Conservation (phyloP, 1,140 invertebrate species). For the Chironomus tepperi region DNA sequence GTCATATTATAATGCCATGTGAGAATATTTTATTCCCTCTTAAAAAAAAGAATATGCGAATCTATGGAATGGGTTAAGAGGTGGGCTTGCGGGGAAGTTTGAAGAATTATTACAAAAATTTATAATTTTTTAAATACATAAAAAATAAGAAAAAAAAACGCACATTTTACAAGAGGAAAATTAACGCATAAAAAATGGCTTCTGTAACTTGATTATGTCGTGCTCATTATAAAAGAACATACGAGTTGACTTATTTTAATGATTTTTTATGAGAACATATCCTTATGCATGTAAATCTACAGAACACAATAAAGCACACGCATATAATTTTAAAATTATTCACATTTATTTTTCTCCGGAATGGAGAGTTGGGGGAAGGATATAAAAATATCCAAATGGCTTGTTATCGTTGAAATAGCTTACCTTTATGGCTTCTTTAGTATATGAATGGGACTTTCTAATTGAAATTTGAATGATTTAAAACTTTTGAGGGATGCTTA, state of each 20-base stretch:
- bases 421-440: too few relatives aligned
- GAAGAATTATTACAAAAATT: background rate
- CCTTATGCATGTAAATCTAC: background rate
- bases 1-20: slow-evolving; percentile 8
- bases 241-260: background rate
- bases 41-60: background rate
- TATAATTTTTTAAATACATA: too few relatives aligned
- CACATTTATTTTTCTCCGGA: background rate
- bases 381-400: background rate
- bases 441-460: too few relatives aligned
- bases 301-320: background rate
- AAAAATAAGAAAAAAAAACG: background rate
- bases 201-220: slow-evolving; percentile 13
- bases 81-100: background rate
- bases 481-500: too few relatives aligned
- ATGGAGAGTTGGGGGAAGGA: background rate
- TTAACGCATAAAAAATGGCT: background rate
- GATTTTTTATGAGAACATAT: too few relatives aligned
- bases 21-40: slow-evolving; percentile 15
- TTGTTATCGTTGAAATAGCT: too few relatives aligned
- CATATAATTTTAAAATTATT: background rate
- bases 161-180: background rate
- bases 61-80: background rate
- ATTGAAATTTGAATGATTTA: too few relatives aligned
- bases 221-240: background rate